These are phyloP conservation scores for Lepidurus arcticus DNA, from an alignment of 1,140 invertebrate genomes.

Conservation along the genomic window DNA sequence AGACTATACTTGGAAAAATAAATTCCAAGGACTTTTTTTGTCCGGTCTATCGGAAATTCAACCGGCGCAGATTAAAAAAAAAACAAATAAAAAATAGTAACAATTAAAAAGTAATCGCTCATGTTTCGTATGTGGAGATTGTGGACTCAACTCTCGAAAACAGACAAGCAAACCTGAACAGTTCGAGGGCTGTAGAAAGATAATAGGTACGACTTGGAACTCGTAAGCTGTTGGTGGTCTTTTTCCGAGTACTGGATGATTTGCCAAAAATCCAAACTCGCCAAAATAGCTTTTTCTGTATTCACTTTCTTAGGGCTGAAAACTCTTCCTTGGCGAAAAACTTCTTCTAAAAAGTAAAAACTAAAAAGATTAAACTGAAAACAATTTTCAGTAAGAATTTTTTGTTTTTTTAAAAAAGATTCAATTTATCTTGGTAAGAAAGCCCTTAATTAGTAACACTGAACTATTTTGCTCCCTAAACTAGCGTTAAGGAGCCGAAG, in stretches of 20 bases:
- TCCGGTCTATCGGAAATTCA: no score
- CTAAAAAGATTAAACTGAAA: not conserved
- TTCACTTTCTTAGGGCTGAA: not conserved
- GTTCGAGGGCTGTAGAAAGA: no score
- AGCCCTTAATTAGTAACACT: not conserved
- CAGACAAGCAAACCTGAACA: not conserved
- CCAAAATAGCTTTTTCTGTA: not conserved
- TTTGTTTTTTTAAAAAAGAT: not conserved
- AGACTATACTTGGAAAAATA: no score
- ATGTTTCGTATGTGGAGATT: not conserved
- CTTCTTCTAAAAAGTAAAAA: no score
- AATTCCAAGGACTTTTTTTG: no score
- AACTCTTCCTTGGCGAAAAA: not conserved
- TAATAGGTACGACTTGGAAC: not conserved
- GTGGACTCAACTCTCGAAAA: constrained; percentile 4
- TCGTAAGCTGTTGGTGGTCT: not conserved
- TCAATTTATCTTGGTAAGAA: not conserved
- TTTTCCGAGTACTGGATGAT: not conserved
- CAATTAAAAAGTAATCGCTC: not conserved
- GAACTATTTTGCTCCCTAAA: not conserved
- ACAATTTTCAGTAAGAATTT: not conserved
- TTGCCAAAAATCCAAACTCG: not conserved
- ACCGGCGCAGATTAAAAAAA: not conserved
- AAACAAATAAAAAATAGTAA: not conserved
- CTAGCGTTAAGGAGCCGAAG: no score